phyloP scores from a whole-genome alignment of 1,140 invertebrate genomes.

The Euglossa dilemma region DNA sequence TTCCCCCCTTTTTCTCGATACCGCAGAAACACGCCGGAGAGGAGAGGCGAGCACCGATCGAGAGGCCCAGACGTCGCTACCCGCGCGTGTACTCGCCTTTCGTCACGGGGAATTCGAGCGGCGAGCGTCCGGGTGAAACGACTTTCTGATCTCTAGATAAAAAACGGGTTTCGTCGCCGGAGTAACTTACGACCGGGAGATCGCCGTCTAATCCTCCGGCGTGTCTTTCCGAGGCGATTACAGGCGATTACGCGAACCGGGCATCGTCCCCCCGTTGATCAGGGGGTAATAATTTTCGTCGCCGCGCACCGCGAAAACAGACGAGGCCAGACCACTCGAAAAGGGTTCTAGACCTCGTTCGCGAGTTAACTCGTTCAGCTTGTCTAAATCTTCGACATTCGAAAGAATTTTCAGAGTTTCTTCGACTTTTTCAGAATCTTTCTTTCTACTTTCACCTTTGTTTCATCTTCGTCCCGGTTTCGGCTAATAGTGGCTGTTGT shows the following conservation, averaged over 20 bases:
- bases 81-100: conserved; percentile 4
- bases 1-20: too few relatives aligned
- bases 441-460: too few relatives aligned
- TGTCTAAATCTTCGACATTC: too few relatives aligned
- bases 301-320: not conserved
- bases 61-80: not conserved
- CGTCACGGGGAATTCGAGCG: conserved; percentile 28
- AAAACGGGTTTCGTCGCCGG: conserved; percentile 35
- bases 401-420: too few relatives aligned
- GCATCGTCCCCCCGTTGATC: conserved; percentile 1
- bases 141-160: conserved; percentile 47
- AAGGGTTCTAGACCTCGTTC: too few relatives aligned
- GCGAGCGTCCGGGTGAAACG: not conserved
- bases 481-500: too few relatives aligned
- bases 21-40: too few relatives aligned
- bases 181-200: conserved; percentile 7
- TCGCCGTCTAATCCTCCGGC: conserved; percentile 37
- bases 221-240: conserved; percentile 24
- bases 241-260: conserved; percentile 13
- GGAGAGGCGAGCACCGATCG: not conserved
- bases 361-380: too few relatives aligned
- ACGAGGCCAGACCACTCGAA: too few relatives aligned
- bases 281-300: conserved; percentile 3
- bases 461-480: too few relatives aligned
- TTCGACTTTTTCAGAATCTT: too few relatives aligned